Evolutionary conservation across 2,888 invertebrate genomes (phyloP), one percentile per base, ranked within the genome.

Genomic region (Lepidocyrtoides sp.): DNA sequence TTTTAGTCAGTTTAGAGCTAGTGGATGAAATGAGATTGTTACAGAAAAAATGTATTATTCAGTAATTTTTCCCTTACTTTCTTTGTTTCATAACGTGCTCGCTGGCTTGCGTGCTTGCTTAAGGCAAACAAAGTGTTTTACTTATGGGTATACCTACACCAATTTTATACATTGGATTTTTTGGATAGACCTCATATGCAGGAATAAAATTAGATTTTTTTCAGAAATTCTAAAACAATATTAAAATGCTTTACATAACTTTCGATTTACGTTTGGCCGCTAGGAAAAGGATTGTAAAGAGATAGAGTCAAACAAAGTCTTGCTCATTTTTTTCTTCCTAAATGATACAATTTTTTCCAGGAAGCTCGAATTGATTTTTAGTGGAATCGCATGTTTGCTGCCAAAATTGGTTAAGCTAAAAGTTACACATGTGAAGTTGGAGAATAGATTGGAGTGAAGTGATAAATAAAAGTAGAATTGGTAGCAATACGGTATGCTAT

Each of bases 281-380:
- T 72, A 48, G 72, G 44, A 26, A 72, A 48, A 72, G 48, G 72
- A 72, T 72, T 44, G 72, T 72, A 41, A 72, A 29, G 14, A 72
- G 14, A 23, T 4, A 36, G 69, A 36, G 23, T 10, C 41, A 17
- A n/a, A n/a, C n/a, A n/a, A n/a, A n/a, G n/a, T n/a, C 20, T 36
- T 41, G 17, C 41, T 8, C 69, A 5, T 14, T 12, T 3, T 23
- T 23, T 72, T 41, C 3, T 72, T 72, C n/a, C 72, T 10, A 72
- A 72, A 72, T 44, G 44, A 44, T 36, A 14, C 69, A 66, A 10
- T n/a, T n/a, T 66, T 66, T 66, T 66, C 66, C 17, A 20, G 41
- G 69, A 69, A n/a, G n/a, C 17, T 36, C 8, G 69, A 72, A 72
- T 72, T 72, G 72, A 72, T 72, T 72, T 32, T 72, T 72, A 72